phyloP scores from a whole-genome alignment of 2,113 vertebrate species.

The Lota lota region DNA sequence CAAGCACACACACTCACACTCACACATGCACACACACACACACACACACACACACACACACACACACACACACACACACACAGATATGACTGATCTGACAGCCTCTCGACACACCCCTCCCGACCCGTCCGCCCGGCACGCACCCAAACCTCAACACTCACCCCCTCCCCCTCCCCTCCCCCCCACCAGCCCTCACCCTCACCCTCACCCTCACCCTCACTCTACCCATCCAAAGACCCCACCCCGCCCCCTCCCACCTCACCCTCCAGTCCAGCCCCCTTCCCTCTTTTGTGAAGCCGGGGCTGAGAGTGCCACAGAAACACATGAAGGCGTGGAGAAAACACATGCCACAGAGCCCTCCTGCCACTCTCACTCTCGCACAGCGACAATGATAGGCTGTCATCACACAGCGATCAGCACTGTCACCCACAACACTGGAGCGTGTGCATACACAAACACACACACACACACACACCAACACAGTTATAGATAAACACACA shows the following conservation, averaged over 20 bases:
- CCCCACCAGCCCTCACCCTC: conserved; percentile 13
- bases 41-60: no score
- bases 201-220: conserved; percentile 4
- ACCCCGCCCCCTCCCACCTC: background rate
- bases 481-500: conserved; percentile 36
- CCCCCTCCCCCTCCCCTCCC: background rate
- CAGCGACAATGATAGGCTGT: conserved; percentile 76
- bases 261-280: background rate
- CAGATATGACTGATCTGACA: conserved; percentile 25
- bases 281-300: conserved; percentile 67
- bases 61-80: no score
- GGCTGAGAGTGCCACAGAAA: conserved; percentile 67
- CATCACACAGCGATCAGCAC: conserved; percentile 76
- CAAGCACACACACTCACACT: no score
- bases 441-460: conserved; percentile 53
- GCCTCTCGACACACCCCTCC: conserved; percentile 11
- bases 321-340: conserved; percentile 74
- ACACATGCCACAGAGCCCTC: conserved; percentile 74
- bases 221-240: background rate
- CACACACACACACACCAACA: conserved; percentile 30
- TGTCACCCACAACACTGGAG: conserved; percentile 72
- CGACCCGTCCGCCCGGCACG: background rate
- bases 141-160: background rate
- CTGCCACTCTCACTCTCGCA: conserved; percentile 74
- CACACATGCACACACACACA: no score